Evolutionary conservation across 2,888 invertebrate genomes (phyloP), one percentile per base, ranked within the genome.

Genomic region (Heteromyza rotundicornis): DNA sequence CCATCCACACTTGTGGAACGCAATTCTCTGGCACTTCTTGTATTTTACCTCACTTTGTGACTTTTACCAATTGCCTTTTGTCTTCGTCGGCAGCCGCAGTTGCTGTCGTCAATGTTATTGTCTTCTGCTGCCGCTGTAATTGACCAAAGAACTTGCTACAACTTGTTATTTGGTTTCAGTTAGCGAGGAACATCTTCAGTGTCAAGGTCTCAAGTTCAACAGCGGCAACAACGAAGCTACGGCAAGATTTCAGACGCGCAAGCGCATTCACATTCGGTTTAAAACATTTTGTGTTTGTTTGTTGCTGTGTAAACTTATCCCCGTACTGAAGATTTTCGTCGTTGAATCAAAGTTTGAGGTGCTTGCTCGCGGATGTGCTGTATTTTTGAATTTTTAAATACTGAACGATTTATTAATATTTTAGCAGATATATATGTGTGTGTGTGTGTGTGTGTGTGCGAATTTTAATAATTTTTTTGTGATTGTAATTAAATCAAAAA

Each of bases 201-300:
- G 83, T 83, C 83, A 83, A 83, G 83, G 83, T 82, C 82, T 81
- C 77, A 77, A 80, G 77, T 81, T 80, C 80, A 78, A 71, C 63
- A 61, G 61, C 62, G 62, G 64, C 52, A n/a, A n/a, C 40, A 40
- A 7, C 27, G 7, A 40, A 40, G 40, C 40, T 17, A 47, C 17
- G 47, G 17, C 19, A 2, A 47, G 19, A 19, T 32, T 49, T 44
- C 24, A 17, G 64, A 53, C 64, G 67, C 63, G 65, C 64, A 17
- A 36, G 24, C 23, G 56, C 23, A 40, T 56, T 56, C 47, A 36
- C 19, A 47, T 5, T 47, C 7, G n/a, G n/a, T n/a, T n/a, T n/a
- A n/a, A n/a, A n/a, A n/a, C n/a, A n/a, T n/a, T n/a, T n/a, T n/a
- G n/a, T n/a, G n/a, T n/a, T n/a, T n/a, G n/a, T n/a, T n/a, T n/a